phyloP scores from a whole-genome alignment of 2,888 invertebrate species.

The Drosophila anomalata region DNA sequence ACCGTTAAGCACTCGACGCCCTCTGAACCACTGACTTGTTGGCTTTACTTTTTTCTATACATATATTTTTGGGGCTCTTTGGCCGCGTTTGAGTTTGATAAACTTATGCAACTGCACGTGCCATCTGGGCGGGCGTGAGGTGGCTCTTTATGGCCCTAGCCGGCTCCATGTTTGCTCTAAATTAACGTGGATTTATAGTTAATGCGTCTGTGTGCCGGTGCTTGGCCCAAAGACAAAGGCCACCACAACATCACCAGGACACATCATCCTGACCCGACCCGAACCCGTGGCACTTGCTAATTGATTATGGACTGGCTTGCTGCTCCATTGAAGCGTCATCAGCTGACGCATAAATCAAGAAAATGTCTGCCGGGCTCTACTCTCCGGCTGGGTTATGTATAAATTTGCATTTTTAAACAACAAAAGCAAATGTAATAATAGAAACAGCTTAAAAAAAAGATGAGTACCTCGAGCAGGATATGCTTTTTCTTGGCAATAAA shows the following conservation, averaged over 20 bases:
- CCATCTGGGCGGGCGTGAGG: slow-evolving; percentile 60
- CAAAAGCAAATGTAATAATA: slow-evolving; percentile 62
- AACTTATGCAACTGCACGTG: slow-evolving; percentile 80
- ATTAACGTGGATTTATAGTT: slow-evolving; percentile 81
- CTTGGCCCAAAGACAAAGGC: slow-evolving; percentile 16
- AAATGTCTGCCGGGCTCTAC: slow-evolving; percentile 56
- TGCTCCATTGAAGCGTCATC: slow-evolving; percentile 74
- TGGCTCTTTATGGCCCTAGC: slow-evolving; percentile 69
- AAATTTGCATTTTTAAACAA: slow-evolving; percentile 76
- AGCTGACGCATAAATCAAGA: slow-evolving; percentile 73
- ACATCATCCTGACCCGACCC: slow-evolving; percentile 20
- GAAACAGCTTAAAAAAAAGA: slow-evolving; percentile 30
- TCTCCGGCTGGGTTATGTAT: slow-evolving; percentile 61
- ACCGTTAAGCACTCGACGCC: slow-evolving; percentile 70
- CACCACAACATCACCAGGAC: background rate
- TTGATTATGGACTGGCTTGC: slow-evolving; percentile 64
- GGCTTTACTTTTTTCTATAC: slow-evolving; percentile 13
- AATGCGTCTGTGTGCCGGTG: slow-evolving; percentile 69
- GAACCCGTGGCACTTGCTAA: slow-evolving; percentile 49
- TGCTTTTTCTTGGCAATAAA: slow-evolving; percentile 71
- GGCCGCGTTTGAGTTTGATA: slow-evolving; percentile 50
- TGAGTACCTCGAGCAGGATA: slow-evolving; percentile 14
- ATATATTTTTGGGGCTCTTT: slow-evolving; percentile 14
- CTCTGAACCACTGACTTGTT: slow-evolving; percentile 40
- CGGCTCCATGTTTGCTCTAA: slow-evolving; percentile 60